Conservation (phyloP, 2,888 invertebrate genomes). For the Gymnoscelis rufifasciata region DNA sequence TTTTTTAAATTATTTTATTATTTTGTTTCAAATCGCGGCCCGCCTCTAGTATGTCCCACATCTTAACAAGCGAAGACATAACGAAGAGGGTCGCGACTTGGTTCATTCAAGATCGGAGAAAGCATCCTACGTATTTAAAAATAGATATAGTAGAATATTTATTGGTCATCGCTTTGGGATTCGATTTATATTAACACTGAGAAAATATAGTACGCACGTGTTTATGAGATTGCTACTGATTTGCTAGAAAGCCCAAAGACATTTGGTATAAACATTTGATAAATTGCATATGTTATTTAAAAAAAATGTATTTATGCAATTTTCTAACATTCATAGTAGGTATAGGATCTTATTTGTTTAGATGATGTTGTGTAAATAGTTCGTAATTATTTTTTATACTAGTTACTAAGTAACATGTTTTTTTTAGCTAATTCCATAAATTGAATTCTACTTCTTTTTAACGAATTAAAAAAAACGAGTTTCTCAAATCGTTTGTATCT, state of each 20-base stretch:
- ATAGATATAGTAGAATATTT: constrained; percentile 74
- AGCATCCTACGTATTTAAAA: constrained; percentile 75
- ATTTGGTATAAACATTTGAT: not conserved
- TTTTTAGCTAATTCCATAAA: too few species aligned
- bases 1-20: too few species aligned
- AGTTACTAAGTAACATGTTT: too few species aligned
- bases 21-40: constrained; percentile 28
- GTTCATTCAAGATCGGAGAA: constrained; percentile 76
- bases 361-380: too few species aligned
- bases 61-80: constrained; percentile 57
- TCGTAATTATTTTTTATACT: too few species aligned
- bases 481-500: too few species aligned
- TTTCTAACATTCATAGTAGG: too few species aligned
- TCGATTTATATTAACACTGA: constrained; percentile 71
- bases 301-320: too few species aligned
- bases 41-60: constrained; percentile 34
- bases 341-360: too few species aligned
- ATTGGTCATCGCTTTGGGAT: constrained; percentile 68
- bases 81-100: constrained; percentile 67
- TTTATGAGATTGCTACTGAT: constrained; percentile 48
- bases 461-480: too few species aligned
- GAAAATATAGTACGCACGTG: constrained; percentile 68
- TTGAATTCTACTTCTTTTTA: too few species aligned
- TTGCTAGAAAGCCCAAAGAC: constrained; percentile 35
- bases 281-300: too few species aligned